Percentiles rank a stretch among this genome's conserved stretches.
phyloP scores from a whole-genome alignment of 2,797 vertebrate genomes.

The Lagorchestes hirsutus region DNA sequence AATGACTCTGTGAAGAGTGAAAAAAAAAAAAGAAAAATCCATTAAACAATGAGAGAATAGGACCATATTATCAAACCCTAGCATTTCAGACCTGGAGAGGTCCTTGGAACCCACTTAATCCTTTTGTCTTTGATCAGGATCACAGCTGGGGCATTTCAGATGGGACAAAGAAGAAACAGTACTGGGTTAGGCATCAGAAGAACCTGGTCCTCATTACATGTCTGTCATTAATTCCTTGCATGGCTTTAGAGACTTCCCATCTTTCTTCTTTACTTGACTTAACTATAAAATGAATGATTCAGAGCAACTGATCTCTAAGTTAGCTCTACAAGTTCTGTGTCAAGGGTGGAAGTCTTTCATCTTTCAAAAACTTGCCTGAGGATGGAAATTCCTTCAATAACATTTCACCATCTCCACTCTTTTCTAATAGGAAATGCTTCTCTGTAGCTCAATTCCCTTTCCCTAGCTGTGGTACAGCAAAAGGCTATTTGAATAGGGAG shows the following conservation, averaged over 20 bases:
- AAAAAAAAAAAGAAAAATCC: constrained; percentile 28
- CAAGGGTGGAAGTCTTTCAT: background rate
- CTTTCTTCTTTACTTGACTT: background rate
- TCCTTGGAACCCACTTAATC: background rate
- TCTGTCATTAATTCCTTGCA: background rate
- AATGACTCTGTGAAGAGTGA: constrained; percentile 91
- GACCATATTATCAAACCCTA: background rate
- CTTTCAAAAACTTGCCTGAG: background rate
- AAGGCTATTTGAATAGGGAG: background rate
- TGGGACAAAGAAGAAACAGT: background rate
- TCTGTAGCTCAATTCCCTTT: background rate
- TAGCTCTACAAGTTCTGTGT: background rate
- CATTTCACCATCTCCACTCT: background rate
- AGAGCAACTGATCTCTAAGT: background rate
- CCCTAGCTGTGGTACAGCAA: background rate
- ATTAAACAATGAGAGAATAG: background rate
- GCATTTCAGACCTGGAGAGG: background rate
- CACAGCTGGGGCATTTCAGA: background rate
- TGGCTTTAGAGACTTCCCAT: background rate
- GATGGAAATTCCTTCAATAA: background rate
- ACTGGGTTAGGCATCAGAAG: background rate
- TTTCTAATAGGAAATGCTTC: constrained; percentile 8
- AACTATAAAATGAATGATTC: background rate
- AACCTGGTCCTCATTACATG: background rate
- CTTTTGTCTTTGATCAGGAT: constrained; percentile 13